Base-by-base conservation (phyloP, 2,113 vertebrate genomes). In the Channa argus region DNA sequence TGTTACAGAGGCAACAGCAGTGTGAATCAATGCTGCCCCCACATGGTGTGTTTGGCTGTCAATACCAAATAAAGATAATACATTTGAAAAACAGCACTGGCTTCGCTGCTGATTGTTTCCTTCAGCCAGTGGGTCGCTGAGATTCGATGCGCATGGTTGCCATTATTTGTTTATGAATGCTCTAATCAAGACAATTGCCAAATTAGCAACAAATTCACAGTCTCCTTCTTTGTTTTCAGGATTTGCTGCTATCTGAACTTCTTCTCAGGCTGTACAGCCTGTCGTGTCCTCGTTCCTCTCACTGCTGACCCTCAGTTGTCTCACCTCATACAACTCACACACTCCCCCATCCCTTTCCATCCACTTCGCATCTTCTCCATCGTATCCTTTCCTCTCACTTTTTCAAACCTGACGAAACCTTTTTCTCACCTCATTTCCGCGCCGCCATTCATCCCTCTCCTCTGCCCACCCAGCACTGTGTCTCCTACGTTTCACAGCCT, bases 21-120 rank as follows among this genome's bases (percentile, higher is more conserved):
- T 39, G 60, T 75, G 74, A 83, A 15, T 61, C 78, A 47, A 84
- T 65, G 79, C 89, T 92, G 87, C 89, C 86, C 79, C 46, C 85
- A 1, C 80, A 84, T 80, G 90, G 87, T 36, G 38, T 8, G 44
- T 65, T 61, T 2, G 6, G 45, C 3, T n/a, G 33, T 11, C 9
- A 46, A 9, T 10, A 9, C 38, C 5, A 13, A 41, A 41, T 7
- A 41, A 41, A 41, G 39, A 41, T 5, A 4, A 41, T 5, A 41
- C 6, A 41, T 41, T 24, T 24, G 2, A 8, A 0, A 52, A 36
- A n/a, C 45, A 43, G 6, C 51, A 15, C 1, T 63, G 44, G 9
- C 1, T 8, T 46, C 5, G 24, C 64, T 47, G 53, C 45, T 59
- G n/a, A 60, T 72, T 52, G 50, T 14, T 50, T 71, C 60, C 61